phyloP scores from a whole-genome alignment of 2,797 vertebrate genomes.

The Emys orbicularis region DNA sequence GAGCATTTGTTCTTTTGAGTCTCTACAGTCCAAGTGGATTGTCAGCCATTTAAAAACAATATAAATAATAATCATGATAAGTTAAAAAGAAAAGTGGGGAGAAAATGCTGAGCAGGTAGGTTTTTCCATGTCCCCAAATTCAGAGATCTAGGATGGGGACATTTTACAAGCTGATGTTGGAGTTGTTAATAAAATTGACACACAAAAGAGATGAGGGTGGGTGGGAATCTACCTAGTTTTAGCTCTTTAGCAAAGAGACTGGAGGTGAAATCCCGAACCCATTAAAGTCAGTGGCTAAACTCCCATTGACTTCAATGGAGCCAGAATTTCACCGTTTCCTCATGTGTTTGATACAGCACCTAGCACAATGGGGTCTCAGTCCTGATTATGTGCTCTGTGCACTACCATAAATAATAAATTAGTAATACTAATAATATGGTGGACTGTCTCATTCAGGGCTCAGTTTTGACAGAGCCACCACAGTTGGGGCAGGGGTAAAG shows the following conservation, averaged over 20 bases:
- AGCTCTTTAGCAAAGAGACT: neutral
- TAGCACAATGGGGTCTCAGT: accelerated
- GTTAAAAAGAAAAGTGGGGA: neutral
- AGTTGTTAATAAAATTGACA: neutral
- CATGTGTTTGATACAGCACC: neutral
- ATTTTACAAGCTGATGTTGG: neutral
- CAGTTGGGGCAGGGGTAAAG: neutral
- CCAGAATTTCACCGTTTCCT: neutral
- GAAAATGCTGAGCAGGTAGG: neutral
- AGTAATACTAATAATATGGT: neutral
- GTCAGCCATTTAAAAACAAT: neutral
- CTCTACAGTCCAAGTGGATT: neutral
- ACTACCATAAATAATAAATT: neutral
- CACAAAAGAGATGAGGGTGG: neutral
- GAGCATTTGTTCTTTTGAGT: neutral
- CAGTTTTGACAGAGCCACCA: neutral
- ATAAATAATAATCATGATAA: neutral
- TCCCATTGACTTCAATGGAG: neutral
- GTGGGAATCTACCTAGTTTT: neutral
- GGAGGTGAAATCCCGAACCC: neutral
- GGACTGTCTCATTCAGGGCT: neutral
- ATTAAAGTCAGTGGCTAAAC: neutral
- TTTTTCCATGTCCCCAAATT: neutral
- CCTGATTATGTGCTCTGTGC: neutral
- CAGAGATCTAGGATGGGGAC: neutral